A percentile compares a stretch with the other conserved stretches of the same genome.
These are phyloP conservation scores for Salmo trutta DNA, from an alignment of 2,797 vertebrate genomes.

Conservation along the genomic window DNA sequence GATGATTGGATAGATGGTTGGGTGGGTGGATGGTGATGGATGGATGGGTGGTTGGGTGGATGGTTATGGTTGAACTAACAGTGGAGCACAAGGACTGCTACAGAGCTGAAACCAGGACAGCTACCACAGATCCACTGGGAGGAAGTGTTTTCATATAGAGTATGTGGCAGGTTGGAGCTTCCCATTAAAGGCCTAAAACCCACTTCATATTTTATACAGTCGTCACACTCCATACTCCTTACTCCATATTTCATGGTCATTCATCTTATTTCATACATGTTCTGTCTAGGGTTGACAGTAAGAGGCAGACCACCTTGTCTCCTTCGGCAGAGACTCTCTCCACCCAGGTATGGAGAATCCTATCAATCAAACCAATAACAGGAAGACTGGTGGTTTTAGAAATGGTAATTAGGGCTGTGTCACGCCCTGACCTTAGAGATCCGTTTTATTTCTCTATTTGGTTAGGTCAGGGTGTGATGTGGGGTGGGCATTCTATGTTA, in stretches of 20 bases:
- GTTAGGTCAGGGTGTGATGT: too few relatives aligned
- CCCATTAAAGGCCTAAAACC: conserved; percentile 61
- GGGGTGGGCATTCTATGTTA: too few relatives aligned
- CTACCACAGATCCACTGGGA: conserved; percentile 48
- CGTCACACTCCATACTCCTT: not conserved
- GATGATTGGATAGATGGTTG: too few relatives aligned
- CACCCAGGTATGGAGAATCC: not conserved
- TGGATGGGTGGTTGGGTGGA: too few relatives aligned
- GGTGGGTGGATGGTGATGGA: too few relatives aligned
- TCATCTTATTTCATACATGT: conserved; percentile 46
- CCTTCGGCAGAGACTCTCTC: conserved; percentile 1
- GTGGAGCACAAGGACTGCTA: conserved; percentile 40
- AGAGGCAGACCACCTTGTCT: conserved; percentile 1
- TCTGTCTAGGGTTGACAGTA: conserved; percentile 5
- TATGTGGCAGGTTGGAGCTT: conserved; percentile 52
- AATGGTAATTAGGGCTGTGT: too few relatives aligned
- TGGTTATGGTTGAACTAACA: not conserved
- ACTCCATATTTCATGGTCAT: conserved; percentile 42
- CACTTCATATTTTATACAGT: conserved; percentile 53
- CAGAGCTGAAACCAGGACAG: conserved; percentile 63
- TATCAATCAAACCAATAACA: not conserved
- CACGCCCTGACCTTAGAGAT: too few relatives aligned
- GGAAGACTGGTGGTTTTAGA: not conserved
- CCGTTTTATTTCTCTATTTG: too few relatives aligned
- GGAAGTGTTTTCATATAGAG: conserved; percentile 47